Evolutionary conservation across 2,113 vertebrate genomes (phyloP).

Genomic region (Gorsachius goisagi): DNA sequence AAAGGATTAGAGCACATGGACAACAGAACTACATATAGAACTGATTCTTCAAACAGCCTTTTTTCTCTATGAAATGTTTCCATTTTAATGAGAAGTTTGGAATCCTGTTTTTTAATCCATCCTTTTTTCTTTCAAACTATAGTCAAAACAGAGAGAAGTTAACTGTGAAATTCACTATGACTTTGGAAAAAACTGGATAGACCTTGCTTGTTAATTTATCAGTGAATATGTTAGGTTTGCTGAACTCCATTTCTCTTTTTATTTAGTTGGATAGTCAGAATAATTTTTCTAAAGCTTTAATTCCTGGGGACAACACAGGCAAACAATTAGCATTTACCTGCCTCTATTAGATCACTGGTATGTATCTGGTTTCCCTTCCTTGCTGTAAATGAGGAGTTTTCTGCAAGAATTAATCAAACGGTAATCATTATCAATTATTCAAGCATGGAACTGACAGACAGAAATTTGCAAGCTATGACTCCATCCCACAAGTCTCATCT

Average conservation of each 20-base stretch:
- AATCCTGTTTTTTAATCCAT: neutral
- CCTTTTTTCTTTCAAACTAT: neutral
- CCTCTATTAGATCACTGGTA: neutral
- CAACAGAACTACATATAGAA: neutral
- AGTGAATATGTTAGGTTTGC: neutral
- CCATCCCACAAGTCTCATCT: conserved; percentile 36
- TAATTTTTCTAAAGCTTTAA: neutral
- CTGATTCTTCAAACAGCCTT: neutral
- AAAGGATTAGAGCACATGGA: neutral
- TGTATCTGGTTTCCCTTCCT: neutral
- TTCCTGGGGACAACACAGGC: neutral
- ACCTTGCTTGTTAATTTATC: conserved; percentile 2
- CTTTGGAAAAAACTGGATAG: neutral
- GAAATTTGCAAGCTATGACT: conserved; percentile 52
- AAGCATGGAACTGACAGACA: conserved; percentile 34
- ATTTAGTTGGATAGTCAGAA: neutral
- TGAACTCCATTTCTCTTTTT: neutral
- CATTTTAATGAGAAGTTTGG: neutral
- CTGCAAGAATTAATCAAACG: conserved; percentile 43
- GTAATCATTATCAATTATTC: conserved; percentile 53
- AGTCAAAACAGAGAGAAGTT: neutral
- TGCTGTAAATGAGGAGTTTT: conserved; percentile 35
- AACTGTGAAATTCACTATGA: conserved; percentile 11
- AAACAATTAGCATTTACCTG: conserved; percentile 4
- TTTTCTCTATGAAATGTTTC: neutral